These are phyloP conservation scores for Arion vulgaris DNA, from an alignment of 1,140 invertebrate genomes.

Conservation along the genomic window DNA sequence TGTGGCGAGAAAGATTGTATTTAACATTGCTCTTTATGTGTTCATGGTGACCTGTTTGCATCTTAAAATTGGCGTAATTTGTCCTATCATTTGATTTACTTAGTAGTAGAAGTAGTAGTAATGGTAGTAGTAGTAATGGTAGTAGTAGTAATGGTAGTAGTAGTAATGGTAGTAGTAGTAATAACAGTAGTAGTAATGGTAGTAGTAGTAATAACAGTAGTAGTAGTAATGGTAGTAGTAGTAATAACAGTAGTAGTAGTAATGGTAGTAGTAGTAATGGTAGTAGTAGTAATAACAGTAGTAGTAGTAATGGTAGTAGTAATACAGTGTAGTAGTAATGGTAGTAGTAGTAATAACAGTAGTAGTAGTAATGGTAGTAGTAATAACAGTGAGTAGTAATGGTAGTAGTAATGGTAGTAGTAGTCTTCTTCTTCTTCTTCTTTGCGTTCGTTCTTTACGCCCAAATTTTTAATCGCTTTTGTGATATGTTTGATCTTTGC, in stretches of 20 bases:
- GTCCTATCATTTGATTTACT: no score
- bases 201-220: constrained; percentile 17
- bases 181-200: not conserved
- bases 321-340: no score
- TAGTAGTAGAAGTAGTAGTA: not conserved
- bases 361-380: constrained; percentile 10
- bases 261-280: constrained; percentile 17
- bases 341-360: constrained; percentile 12
- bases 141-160: constrained; percentile 2
- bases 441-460: no score
- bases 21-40: no score
- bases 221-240: constrained; percentile 22
- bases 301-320: constrained; percentile 16
- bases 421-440: no score
- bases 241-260: constrained; percentile 19
- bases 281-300: constrained; percentile 19
- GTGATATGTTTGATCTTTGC: no score
- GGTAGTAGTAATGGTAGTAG: no score
- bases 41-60: no score
- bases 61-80: no score
- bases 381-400: no score
- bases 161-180: not conserved
- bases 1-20: no score
- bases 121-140: not conserved
- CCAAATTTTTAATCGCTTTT: not conserved